phyloP scores from a whole-genome alignment of 2,888 invertebrate species.

The Laothoe populi region DNA sequence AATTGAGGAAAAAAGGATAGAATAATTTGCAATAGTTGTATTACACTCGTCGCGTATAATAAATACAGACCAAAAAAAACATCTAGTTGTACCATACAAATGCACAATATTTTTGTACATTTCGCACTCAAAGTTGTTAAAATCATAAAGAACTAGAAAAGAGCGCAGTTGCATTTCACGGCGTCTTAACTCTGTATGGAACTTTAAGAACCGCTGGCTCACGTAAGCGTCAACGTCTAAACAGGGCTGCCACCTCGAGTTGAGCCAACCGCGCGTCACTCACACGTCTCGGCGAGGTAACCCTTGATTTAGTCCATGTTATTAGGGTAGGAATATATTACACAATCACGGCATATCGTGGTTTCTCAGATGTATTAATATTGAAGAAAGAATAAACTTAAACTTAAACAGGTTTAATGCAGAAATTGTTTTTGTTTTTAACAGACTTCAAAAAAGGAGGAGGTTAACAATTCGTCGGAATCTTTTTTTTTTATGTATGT shows the following conservation, averaged over 20 bases:
- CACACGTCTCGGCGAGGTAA: constrained; percentile 15
- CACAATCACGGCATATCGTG: constrained; percentile 19
- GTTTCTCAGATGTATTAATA: constrained; percentile 4
- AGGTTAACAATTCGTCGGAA: too few species aligned
- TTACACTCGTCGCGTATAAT: too few species aligned
- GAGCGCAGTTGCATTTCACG: not conserved
- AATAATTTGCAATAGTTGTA: too few species aligned
- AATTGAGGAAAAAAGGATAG: too few species aligned
- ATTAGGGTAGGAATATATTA: constrained; percentile 17
- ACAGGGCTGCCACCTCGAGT: constrained; percentile 10
- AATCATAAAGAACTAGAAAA: not conserved
- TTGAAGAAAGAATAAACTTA: constrained; percentile 3
- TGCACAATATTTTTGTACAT: not conserved
- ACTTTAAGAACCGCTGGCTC: constrained; percentile 10
- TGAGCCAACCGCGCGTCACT: constrained; percentile 16
- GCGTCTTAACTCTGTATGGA: not conserved
- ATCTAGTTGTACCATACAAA: too few species aligned
- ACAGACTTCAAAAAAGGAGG: too few species aligned
- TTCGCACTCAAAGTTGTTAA: too few species aligned
- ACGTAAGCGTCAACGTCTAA: constrained; percentile 5
- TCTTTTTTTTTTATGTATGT: too few species aligned
- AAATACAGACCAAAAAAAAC: too few species aligned
- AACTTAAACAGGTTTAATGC: not conserved
- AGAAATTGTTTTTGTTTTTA: not conserved
- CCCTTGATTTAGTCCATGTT: constrained; percentile 21